Conservation (phyloP, 2,113 vertebrate species). For the Rousettus leschenaultii region DNA sequence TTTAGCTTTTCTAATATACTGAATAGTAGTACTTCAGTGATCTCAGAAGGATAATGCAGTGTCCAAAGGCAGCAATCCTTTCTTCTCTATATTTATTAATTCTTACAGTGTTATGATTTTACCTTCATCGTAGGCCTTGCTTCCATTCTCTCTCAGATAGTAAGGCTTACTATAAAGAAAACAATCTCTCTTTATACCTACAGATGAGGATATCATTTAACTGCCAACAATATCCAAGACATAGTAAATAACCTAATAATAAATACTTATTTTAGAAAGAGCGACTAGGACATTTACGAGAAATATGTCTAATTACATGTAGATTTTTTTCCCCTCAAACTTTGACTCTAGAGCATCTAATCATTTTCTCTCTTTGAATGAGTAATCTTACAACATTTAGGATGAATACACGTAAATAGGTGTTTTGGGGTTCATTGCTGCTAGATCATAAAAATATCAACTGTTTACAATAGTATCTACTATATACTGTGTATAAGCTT, state of each 20-base stretch:
- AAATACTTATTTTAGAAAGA: slow-evolving; percentile 14
- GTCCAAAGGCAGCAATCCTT: background rate
- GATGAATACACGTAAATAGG: slow-evolving; percentile 7
- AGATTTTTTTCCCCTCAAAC: background rate
- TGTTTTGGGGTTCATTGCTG: slow-evolving; percentile 44
- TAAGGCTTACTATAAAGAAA: background rate
- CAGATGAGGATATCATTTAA: slow-evolving; percentile 3
- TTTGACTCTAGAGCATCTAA: background rate
- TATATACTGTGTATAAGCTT: slow-evolving; percentile 31
- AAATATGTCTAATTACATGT: background rate
- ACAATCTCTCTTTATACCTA: background rate
- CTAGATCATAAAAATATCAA: slow-evolving; percentile 6
- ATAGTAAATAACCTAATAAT: background rate
- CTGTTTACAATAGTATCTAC: slow-evolving; percentile 39
- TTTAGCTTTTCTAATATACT: background rate
- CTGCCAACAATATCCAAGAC: background rate
- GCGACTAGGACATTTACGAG: background rate
- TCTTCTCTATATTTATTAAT: background rate
- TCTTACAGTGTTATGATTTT: slow-evolving; percentile 22
- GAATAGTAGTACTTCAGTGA: background rate
- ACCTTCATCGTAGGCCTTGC: background rate
- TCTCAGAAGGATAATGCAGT: background rate
- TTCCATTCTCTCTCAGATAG: background rate
- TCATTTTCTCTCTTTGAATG: slow-evolving; percentile 40
- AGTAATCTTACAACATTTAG: background rate